Conservation (phyloP, 2,888 invertebrate genomes). For the Macaria notata region DNA sequence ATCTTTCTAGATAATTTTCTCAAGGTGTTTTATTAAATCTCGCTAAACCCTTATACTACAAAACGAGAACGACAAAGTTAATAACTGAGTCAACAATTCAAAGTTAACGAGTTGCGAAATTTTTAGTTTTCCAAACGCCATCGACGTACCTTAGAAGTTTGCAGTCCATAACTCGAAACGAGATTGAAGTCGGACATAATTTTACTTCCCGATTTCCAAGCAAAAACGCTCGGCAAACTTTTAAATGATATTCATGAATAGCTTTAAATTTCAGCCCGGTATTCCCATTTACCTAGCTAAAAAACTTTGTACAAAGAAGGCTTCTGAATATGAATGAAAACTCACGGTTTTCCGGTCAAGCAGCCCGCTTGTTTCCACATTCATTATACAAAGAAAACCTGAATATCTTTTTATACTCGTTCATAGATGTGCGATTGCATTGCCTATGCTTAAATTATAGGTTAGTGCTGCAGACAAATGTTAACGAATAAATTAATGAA, state of each 20-base stretch:
- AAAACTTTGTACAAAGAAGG: constrained; percentile 25
- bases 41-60: too few relatives aligned
- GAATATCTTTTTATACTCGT: constrained; percentile 3
- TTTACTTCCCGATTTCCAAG: constrained; percentile 19
- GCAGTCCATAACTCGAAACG: constrained; percentile 11
- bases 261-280: constrained; percentile 23
- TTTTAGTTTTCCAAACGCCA: not conserved
- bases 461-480: too few relatives aligned
- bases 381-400: constrained; percentile 23
- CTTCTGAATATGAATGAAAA: constrained; percentile 26
- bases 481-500: too few relatives aligned
- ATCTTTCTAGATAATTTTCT: too few relatives aligned
- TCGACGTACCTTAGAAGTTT: not conserved
- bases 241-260: constrained; percentile 27
- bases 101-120: too few relatives aligned
- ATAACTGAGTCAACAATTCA: too few relatives aligned
- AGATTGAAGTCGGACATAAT: constrained; percentile 11
- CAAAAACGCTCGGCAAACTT: constrained; percentile 18
- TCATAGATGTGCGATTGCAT: not conserved
- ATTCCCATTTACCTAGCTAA: constrained; percentile 24
- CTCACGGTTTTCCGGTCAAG: constrained; percentile 28
- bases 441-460: not conserved
- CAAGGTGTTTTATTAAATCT: too few relatives aligned
- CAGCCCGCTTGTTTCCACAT: constrained; percentile 17
- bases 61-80: too few relatives aligned